Conservation (phyloP, 2,797 vertebrate species). For the Xiphophorus birchmanni region DNA sequence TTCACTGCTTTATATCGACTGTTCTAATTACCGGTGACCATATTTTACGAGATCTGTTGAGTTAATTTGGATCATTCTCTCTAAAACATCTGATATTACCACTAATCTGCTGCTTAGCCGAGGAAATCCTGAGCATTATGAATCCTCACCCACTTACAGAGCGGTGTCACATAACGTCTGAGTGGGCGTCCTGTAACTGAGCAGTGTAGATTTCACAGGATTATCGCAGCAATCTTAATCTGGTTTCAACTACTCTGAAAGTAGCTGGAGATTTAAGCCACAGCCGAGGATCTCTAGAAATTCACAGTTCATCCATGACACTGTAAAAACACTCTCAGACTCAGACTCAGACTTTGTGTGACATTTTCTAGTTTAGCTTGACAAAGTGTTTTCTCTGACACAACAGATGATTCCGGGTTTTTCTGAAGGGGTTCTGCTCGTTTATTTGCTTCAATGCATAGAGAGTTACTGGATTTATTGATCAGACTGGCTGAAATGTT, state of each 20-base stretch:
- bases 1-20: constrained; percentile 29
- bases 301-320: constrained; percentile 2
- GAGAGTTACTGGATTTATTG: background rate
- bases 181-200: constrained; percentile 48
- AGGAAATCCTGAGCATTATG: constrained; percentile 53
- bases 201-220: constrained; percentile 57
- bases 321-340: background rate
- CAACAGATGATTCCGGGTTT: background rate
- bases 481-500: background rate
- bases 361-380: background rate
- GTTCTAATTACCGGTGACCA: constrained; percentile 46
- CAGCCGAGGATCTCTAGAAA: constrained; percentile 2
- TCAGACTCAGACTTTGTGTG: background rate
- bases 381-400: background rate
- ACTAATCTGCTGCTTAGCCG: constrained; percentile 63
- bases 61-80: constrained; percentile 48
- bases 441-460: background rate
- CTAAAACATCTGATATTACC: constrained; percentile 52
- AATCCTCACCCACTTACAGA: constrained; percentile 33
- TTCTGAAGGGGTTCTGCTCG: background rate
- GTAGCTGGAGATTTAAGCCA: constrained; percentile 13
- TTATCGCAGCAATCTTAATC: constrained; percentile 55
- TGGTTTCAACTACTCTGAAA: too few species aligned
- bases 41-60: constrained; percentile 26
- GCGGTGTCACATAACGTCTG: constrained; percentile 25